Percentiles rank a stretch among this genome's conserved stretches.
phyloP scores from a whole-genome alignment of 2,113 vertebrate species.

The Petrocephalus zakoni region DNA sequence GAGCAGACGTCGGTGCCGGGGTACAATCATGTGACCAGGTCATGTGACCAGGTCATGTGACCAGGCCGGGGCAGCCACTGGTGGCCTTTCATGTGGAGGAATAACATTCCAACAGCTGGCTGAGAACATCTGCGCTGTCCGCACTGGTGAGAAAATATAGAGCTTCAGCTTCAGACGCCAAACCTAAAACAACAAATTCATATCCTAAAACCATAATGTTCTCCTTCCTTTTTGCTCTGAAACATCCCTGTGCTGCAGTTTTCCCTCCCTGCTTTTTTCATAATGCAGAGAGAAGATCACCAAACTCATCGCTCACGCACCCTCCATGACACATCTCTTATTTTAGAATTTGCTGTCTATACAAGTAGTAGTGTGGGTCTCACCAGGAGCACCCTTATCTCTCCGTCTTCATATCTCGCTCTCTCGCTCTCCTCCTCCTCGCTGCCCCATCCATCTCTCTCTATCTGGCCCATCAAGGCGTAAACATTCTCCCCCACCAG shows the following conservation, averaged over 20 bases:
- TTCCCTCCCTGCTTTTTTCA: not conserved
- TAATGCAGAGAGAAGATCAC: not conserved
- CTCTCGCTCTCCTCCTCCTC: constrained; percentile 11
- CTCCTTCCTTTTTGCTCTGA: not conserved
- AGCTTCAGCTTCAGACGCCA: constrained; percentile 9
- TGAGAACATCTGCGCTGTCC: constrained; percentile 20
- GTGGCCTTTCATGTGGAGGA: constrained; percentile 18
- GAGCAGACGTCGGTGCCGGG: not conserved
- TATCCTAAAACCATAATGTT: not conserved
- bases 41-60: constrained; percentile 23
- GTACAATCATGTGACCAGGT: constrained; percentile 15
- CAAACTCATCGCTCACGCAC: not conserved
- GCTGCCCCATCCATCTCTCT: not conserved
- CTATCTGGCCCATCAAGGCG: not conserved
- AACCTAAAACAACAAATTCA: constrained; percentile 5
- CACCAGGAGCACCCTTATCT: not conserved
- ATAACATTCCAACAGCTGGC: constrained; percentile 26
- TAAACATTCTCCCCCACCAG: constrained; percentile 23
- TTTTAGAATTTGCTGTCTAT: constrained; percentile 1
- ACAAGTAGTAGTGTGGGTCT: constrained; percentile 5
- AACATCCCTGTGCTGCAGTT: not conserved
- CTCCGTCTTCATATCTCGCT: not conserved
- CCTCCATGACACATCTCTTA: not conserved
- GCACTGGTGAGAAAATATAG: constrained; percentile 20
- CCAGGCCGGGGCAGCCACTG: constrained; percentile 5